Evolutionary conservation across 2,888 invertebrate genomes (phyloP), one percentile per base, ranked within the genome.

Genomic region (Lycophotia porphyrea): DNA sequence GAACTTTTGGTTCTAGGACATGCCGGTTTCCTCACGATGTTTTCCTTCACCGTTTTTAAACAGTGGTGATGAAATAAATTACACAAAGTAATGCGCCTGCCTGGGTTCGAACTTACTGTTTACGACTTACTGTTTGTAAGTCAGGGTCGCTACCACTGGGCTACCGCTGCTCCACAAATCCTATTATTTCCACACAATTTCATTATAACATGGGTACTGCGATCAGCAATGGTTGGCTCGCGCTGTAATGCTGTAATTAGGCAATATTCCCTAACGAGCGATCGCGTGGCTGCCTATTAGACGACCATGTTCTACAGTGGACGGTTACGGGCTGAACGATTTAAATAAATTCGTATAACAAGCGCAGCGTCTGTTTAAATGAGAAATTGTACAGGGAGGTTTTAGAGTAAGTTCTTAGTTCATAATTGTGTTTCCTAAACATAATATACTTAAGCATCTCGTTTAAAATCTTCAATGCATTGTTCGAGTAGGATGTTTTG

Each of bases 231-330:
- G 74, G 65, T 58, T 80, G 69, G 55, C 64, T 27, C 55, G 63
- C 72, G 47, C 36, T 34, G 55, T 63, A 39, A 66, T 69, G 55
- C n/a, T 27, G 61, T 73, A 80, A 81, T 81, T 73, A 84, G 84
- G 60, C 36, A 80, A 84, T 81, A 70, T 49, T 74, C 65, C 49
- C 65, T 73, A 81, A 84, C 84, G 81, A 80, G 65, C 69, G 81
- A 39, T 49, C 74, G 60, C 42, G 68, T 49, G 52, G 24, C 24
- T 7, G n/a, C 65, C 67, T 39, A 27, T 39, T 83, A 83, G 21
- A 71, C n/a, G 55, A 13, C 21, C 63, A 79, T 82, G 78, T 70
- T 55, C 44, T 15, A 55, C 52, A 42, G 13, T n/a, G 27, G 44
- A 66, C 39, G 42, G n/a, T 44, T 58, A 55, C 39, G 21, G 15